Percentiles rank a stretch among this genome's conserved stretches.
phyloP scores from a whole-genome alignment of 2,113 vertebrate genomes.

The Rhadina sibilatrix region DNA sequence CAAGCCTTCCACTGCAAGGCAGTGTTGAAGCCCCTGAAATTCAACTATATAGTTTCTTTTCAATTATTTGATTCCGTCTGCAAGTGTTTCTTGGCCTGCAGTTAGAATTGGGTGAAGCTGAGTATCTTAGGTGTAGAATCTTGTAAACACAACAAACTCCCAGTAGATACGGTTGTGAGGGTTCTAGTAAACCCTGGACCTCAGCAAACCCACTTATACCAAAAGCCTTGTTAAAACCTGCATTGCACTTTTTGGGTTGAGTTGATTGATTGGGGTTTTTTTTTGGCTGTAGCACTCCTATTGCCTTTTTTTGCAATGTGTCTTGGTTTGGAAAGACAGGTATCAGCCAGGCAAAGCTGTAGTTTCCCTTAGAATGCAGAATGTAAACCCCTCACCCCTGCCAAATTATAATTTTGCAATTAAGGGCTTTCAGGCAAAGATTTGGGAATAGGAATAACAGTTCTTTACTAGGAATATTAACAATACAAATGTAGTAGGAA shows the following conservation, averaged over 20 bases:
- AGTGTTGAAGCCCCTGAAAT: background rate
- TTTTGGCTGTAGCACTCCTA: background rate
- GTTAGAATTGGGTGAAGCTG: background rate
- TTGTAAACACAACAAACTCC: background rate
- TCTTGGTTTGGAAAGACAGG: too few species aligned
- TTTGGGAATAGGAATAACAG: too few species aligned
- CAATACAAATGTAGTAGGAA: too few species aligned
- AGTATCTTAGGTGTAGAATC: background rate
- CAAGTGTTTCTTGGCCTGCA: background rate
- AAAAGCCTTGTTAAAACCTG: background rate
- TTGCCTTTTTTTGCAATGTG: background rate
- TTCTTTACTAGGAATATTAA: too few species aligned
- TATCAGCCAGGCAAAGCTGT: too few species aligned
- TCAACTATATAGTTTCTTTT: background rate
- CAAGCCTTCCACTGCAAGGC: background rate
- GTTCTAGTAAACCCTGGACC: background rate
- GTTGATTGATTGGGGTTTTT: rapidly evolving
- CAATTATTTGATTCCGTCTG: background rate
- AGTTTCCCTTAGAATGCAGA: too few species aligned
- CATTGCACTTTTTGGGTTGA: background rate
- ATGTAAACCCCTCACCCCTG: too few species aligned
- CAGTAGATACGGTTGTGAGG: rapidly evolving
- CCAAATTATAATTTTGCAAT: too few species aligned
- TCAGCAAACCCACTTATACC: background rate
- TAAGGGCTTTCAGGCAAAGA: too few species aligned